Base-by-base conservation (phyloP, 2,888 invertebrate genomes). In the Brachynemurus nebulosus region DNA sequence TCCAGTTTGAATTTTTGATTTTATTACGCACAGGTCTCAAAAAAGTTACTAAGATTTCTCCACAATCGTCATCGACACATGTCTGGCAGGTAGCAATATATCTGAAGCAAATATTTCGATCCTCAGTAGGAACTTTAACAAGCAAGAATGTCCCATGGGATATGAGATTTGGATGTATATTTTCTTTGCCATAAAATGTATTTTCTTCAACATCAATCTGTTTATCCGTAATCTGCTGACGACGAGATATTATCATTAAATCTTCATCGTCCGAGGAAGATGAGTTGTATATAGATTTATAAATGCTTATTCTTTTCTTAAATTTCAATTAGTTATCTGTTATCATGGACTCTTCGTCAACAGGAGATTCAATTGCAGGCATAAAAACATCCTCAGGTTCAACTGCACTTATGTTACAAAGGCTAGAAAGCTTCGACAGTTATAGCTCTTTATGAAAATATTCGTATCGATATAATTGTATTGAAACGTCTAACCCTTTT, bases 21-120 rank as follows among this genome's bases (percentile, higher is more conserved):
- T 6, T 34, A 12, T n/a, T 34, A 23, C 25, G 25, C 25, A 23
- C 25, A 23, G 25, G 9, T 23, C 35, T 44, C 25, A 21, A 47
- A 44, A 47, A 45, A 20, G 45, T 47, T 44, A 47, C 47, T 45
- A 47, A 45, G 36, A 47, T 47, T 47, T 45, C 45, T 17, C 47
- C 25, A 23, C 9, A 42, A 37, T 47, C 45, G 42, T 47, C 40
- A 47, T 45, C 45, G 38, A 45, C 47, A 47, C 47, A 40, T 45
- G 45, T 47, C 42, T 45, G 19, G 37, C 47, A 42, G 42, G 38
- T 47, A 27, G 45, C 36, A 42, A 42, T 42, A 40, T 40, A 44
- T 41, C 20, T 17, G n/a, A 38, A 38, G 20, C 17, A 17, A 38
- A n/a, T 38, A 19, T 38, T 19, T 16, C 17, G n/a, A 14, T 38